These are phyloP conservation scores for Naja naja DNA, from an alignment of 2,113 vertebrate species.

Conservation along the genomic window DNA sequence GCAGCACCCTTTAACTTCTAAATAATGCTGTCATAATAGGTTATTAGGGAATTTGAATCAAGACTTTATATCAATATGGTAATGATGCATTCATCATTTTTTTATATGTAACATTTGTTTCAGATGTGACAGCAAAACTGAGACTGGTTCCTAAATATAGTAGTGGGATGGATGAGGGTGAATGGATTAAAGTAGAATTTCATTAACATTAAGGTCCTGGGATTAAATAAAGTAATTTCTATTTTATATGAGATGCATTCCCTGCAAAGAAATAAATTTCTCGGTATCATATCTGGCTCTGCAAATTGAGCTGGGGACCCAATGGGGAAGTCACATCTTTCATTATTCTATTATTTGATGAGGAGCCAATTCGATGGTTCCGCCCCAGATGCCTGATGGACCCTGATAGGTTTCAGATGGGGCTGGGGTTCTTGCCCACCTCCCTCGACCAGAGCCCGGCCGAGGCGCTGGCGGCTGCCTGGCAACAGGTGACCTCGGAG, in stretches of 20 bases:
- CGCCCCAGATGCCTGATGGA: too few species aligned
- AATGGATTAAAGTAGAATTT: not conserved
- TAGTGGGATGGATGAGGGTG: not conserved
- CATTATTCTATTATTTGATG: too few species aligned
- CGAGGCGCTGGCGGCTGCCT: too few species aligned
- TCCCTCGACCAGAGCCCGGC: too few species aligned
- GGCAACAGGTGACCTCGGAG: too few species aligned
- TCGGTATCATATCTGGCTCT: not conserved
- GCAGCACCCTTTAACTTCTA: not conserved
- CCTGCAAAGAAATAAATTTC: not conserved
- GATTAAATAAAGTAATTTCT: not conserved
- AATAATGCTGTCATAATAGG: not conserved
- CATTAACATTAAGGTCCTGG: not conserved
- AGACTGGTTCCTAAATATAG: not conserved
- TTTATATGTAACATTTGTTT: not conserved
- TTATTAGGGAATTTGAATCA: not conserved
- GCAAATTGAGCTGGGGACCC: too few species aligned
- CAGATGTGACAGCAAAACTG: not conserved
- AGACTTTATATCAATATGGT: not conserved
- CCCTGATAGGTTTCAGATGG: too few species aligned
- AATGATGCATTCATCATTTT: not conserved
- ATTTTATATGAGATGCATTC: not conserved
- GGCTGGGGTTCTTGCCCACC: too few species aligned
- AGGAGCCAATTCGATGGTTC: too few species aligned
- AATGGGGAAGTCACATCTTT: too few species aligned